A percentile compares a stretch with the other conserved stretches of the same genome.
Evolutionary conservation across 2,113 vertebrate genomes (phyloP).

Genomic region (Neogobius melanostomus): DNA sequence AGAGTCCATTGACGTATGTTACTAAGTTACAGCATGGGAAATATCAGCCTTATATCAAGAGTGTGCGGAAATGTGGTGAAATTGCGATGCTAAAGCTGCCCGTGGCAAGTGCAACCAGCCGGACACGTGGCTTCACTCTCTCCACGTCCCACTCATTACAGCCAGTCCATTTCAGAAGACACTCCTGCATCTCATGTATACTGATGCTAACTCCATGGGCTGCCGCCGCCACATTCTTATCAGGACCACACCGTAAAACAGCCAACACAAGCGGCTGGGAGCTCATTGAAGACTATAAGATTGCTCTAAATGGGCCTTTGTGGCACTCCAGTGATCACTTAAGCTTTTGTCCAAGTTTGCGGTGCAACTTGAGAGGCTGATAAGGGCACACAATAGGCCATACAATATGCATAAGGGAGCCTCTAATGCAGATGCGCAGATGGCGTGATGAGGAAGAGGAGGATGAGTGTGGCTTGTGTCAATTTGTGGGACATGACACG

Average conservation of each 20-base stretch:
- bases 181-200: constrained; percentile 52
- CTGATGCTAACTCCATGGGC: constrained; percentile 22
- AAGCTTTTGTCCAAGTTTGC: constrained; percentile 19
- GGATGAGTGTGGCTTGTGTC: constrained; percentile 1
- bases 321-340: constrained; percentile 35
- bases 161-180: constrained; percentile 35
- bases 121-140: constrained; percentile 12
- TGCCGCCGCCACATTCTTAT: background rate
- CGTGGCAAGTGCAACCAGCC: constrained; percentile 29
- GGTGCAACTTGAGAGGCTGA: constrained; percentile 46
- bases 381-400: constrained; percentile 20
- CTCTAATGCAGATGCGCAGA: constrained; percentile 24
- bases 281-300: constrained; percentile 43
- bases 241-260: constrained; percentile 32
- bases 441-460: constrained; percentile 11
- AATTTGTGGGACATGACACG: constrained; percentile 13
- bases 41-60: constrained; percentile 29
- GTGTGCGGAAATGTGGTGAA: constrained; percentile 16
- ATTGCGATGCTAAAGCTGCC: constrained; percentile 60
- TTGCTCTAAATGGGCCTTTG: constrained; percentile 36
- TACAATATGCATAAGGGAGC: constrained; percentile 37
- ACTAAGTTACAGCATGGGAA: constrained; percentile 28
- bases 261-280: constrained; percentile 31
- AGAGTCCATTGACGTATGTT: background rate
- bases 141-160: constrained; percentile 54